phyloP scores from a whole-genome alignment of 1,140 invertebrate genomes.

The Zaprionus nigranus region DNA sequence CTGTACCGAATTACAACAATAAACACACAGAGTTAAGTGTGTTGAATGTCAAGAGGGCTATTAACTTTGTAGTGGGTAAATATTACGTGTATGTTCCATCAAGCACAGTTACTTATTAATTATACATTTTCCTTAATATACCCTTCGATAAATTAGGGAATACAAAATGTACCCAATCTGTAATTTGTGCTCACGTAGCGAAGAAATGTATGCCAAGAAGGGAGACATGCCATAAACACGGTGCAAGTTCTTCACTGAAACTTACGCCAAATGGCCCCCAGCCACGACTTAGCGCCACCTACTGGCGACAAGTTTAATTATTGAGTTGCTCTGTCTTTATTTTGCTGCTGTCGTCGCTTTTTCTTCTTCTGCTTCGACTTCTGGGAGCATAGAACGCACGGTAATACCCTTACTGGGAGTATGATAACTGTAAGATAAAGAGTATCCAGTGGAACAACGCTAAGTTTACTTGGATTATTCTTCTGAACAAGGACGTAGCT shows the following conservation, averaged over 20 bases:
- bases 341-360: conserved; percentile 13
- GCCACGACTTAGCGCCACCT: conserved; percentile 25
- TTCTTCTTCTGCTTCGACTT: conserved; percentile 11
- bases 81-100: background rate
- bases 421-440: background rate
- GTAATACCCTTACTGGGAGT: background rate
- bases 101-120: background rate
- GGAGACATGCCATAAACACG: conserved; percentile 25
- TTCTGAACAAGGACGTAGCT: no score
- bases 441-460: background rate
- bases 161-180: background rate
- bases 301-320: conserved; percentile 71
- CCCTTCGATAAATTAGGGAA: background rate
- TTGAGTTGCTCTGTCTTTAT: conserved; percentile 42
- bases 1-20: background rate
- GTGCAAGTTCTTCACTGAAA: conserved; percentile 22
- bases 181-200: conserved; percentile 1
- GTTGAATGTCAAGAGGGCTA: no score
- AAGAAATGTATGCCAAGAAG: background rate
- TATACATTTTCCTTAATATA: background rate
- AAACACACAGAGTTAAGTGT: no score
- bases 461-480: no score
- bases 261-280: conserved; percentile 17
- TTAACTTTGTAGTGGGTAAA: no score
- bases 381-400: background rate